Evolutionary conservation across 2,888 invertebrate genomes (phyloP).

Genomic region (Polyommatus iphigenia): DNA sequence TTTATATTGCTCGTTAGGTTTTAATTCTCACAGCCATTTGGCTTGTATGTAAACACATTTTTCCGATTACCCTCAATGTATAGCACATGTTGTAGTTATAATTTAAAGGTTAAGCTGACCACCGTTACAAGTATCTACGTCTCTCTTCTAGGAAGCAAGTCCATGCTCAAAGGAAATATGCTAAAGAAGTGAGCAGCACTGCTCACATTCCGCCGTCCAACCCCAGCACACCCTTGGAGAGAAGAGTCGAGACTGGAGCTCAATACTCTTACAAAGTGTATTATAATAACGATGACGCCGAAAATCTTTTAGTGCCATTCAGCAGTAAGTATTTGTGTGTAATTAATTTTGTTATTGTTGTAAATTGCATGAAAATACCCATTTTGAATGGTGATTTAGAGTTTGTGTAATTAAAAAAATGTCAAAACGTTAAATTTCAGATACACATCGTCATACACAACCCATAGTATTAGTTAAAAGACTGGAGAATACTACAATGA

Average conservation of each 20-base stretch:
- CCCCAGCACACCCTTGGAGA: slow-evolving; percentile 8
- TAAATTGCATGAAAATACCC: too few relatives aligned
- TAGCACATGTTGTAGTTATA: too few relatives aligned
- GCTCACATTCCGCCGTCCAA: slow-evolving; percentile 23
- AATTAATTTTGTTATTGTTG: neutral
- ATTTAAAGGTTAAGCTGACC: too few relatives aligned
- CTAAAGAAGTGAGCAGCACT: too few relatives aligned
- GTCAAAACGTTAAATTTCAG: neutral
- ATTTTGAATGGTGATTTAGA: too few relatives aligned
- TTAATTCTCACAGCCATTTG: too few relatives aligned
- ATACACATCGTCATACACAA: slow-evolving; percentile 19
- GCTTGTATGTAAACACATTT: too few relatives aligned
- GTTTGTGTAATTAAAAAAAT: too few relatives aligned
- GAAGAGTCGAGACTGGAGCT: slow-evolving; percentile 21
- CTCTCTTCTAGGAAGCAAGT: too few relatives aligned
- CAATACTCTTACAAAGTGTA: too few relatives aligned
- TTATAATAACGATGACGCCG: slow-evolving; percentile 13
- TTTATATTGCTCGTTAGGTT: neutral
- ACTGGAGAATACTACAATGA: neutral
- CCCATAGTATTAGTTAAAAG: slow-evolving; percentile 28
- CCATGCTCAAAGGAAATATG: too few relatives aligned
- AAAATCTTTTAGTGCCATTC: slow-evolving; percentile 17
- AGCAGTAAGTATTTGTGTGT: slow-evolving; percentile 24
- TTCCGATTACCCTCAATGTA: too few relatives aligned
- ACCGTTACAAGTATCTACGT: neutral